A percentile compares a stretch with the other conserved stretches of the same genome.
phyloP scores from a whole-genome alignment of 2,888 invertebrate species.

The Chloromyia formosa region DNA sequence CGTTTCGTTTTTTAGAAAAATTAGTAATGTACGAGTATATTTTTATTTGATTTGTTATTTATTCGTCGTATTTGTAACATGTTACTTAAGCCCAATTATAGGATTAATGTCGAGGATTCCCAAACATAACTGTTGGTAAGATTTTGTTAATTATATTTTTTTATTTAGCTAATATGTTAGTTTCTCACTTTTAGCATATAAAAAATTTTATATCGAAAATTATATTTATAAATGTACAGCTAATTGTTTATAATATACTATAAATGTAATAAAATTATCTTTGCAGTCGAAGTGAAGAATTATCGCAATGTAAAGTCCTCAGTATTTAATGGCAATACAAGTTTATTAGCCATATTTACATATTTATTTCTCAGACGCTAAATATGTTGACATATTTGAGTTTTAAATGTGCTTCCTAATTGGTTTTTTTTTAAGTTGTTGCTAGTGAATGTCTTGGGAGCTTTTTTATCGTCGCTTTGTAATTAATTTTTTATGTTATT shows the following conservation, averaged over 20 bases:
- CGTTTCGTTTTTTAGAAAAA: slow-evolving; percentile 26
- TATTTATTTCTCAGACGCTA: no score
- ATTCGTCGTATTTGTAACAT: slow-evolving; percentile 27
- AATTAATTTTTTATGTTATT: no score
- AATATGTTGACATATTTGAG: no score
- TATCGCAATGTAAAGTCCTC: no score
- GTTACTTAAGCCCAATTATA: slow-evolving; percentile 12
- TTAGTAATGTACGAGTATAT: background rate
- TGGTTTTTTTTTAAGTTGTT: no score
- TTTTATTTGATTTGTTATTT: slow-evolving; percentile 25
- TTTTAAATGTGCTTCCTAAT: no score
- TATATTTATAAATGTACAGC: background rate
- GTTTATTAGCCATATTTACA: no score
- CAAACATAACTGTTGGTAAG: slow-evolving; percentile 23
- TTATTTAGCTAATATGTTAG: slow-evolving; percentile 18
- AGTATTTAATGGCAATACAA: no score
- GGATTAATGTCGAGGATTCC: background rate
- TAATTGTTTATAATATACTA: background rate
- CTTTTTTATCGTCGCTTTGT: no score
- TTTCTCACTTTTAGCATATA: background rate
- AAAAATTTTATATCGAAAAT: background rate
- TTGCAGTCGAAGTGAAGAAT: slow-evolving; percentile 14
- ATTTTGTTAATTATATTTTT: background rate
- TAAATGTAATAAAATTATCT: background rate
- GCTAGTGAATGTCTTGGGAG: no score